These are phyloP conservation scores for Tenthredo livida DNA, from an alignment of 2,888 invertebrate genomes.

Conservation along the genomic window DNA sequence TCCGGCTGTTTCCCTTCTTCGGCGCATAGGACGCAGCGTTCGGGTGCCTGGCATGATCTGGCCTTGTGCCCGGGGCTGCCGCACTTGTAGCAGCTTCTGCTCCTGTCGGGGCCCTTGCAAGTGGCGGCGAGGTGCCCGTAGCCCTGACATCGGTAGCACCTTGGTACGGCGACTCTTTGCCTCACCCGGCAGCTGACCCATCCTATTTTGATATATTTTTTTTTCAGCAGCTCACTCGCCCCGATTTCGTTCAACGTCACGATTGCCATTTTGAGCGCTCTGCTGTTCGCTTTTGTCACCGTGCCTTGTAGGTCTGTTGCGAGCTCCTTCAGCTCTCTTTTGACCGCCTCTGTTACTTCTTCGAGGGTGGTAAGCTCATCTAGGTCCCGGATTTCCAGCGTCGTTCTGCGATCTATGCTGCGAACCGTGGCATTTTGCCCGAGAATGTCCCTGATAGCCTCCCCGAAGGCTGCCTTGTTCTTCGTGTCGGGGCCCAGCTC, in stretches of 20 bases:
- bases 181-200: conserved; percentile 57
- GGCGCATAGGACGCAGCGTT: too few relatives aligned
- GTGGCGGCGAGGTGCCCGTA: conserved; percentile 51
- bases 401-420: neutral
- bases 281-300: conserved; percentile 20
- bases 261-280: conserved; percentile 27
- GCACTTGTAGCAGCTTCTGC: conserved; percentile 59
- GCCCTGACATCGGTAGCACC: conserved; percentile 52
- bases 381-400: conserved; percentile 31
- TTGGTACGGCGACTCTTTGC: conserved; percentile 29
- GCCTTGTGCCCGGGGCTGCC: too few relatives aligned
- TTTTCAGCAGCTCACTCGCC: conserved; percentile 18
- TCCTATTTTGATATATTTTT: conserved; percentile 1
- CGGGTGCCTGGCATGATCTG: too few relatives aligned
- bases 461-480: conserved; percentile 18
- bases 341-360: conserved; percentile 8
- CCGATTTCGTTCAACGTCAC: neutral
- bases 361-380: conserved; percentile 18
- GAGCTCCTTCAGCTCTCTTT: neutral
- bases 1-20: too few relatives aligned
- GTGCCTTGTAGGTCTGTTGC: neutral
- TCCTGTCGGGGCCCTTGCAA: conserved; percentile 57
- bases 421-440: conserved; percentile 16
- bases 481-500: conserved; percentile 31
- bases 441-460: neutral